phyloP scores from a whole-genome alignment of 2,888 invertebrate species.

The Mystacides longicornis region DNA sequence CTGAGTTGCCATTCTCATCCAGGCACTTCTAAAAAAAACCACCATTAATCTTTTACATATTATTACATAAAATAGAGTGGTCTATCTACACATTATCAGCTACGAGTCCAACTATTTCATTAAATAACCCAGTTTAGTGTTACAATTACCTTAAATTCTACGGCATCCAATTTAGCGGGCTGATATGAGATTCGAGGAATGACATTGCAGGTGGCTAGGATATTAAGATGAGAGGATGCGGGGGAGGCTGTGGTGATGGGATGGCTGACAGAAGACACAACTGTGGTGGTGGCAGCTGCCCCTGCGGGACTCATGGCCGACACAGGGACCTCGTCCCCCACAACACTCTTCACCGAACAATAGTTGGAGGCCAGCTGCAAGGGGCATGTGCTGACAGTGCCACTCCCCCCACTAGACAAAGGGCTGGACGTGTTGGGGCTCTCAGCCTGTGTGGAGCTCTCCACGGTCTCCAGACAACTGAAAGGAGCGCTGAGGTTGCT shows the following conservation, averaged over 20 bases:
- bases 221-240: slow-evolving; percentile 8
- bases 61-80: no score
- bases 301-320: not conserved
- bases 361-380: slow-evolving; percentile 37
- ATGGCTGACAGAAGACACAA: slow-evolving; percentile 3
- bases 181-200: not conserved
- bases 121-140: no score
- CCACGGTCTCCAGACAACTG: no score
- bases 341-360: slow-evolving; percentile 37
- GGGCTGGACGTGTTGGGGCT: not conserved
- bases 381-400: slow-evolving; percentile 36
- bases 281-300: slow-evolving; percentile 4
- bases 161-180: slow-evolving; percentile 9
- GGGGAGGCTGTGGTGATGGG: slow-evolving; percentile 12
- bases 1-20: slow-evolving; percentile 76
- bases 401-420: not conserved
- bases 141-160: slow-evolving; percentile 16
- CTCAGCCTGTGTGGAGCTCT: no score
- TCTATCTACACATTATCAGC: no score
- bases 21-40: slow-evolving; percentile 52
- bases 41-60: no score
- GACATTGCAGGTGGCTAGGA: slow-evolving; percentile 5
- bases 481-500: not conserved
- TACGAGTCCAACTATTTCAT: no score
- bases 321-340: slow-evolving; percentile 28